Percentiles rank a stretch among this genome's conserved stretches.
phyloP scores from a whole-genome alignment of 2,797 vertebrate species.

The Megaceryle alcyon region DNA sequence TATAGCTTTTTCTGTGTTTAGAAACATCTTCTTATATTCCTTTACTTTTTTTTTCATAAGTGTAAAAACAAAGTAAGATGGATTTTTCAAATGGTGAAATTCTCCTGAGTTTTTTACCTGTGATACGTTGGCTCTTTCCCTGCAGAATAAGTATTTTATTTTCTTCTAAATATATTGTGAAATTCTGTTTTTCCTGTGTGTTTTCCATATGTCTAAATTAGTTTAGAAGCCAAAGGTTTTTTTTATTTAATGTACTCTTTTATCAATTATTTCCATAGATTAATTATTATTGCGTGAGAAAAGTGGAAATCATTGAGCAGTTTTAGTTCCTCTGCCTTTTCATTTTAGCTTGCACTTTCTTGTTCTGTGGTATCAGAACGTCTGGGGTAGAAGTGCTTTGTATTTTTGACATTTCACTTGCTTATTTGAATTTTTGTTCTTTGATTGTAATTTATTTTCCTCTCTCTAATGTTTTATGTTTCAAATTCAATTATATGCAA shows the following conservation, averaged over 20 bases:
- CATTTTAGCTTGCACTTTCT: neutral
- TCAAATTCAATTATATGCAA: constrained; percentile 65
- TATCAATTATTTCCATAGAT: neutral
- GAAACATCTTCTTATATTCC: neutral
- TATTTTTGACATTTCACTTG: neutral
- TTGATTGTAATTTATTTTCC: constrained; percentile 31
- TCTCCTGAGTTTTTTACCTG: neutral
- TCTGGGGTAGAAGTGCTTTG: neutral
- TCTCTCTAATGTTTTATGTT: constrained; percentile 58
- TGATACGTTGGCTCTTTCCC: neutral
- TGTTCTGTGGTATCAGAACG: neutral
- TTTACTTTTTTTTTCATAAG: neutral
- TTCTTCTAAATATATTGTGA: neutral
- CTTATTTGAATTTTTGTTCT: constrained; percentile 35
- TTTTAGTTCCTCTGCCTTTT: neutral
- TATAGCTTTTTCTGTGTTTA: neutral
- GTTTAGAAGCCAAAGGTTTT: neutral
- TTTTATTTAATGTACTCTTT: neutral
- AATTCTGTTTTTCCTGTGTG: neutral
- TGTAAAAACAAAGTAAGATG: neutral
- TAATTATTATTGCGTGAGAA: neutral
- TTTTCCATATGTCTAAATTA: neutral
- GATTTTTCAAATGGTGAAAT: neutral
- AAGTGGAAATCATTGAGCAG: neutral
- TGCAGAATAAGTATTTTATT: neutral